Evolutionary conservation across 2,888 invertebrate genomes (phyloP).

Genomic region (Arge pagana): DNA sequence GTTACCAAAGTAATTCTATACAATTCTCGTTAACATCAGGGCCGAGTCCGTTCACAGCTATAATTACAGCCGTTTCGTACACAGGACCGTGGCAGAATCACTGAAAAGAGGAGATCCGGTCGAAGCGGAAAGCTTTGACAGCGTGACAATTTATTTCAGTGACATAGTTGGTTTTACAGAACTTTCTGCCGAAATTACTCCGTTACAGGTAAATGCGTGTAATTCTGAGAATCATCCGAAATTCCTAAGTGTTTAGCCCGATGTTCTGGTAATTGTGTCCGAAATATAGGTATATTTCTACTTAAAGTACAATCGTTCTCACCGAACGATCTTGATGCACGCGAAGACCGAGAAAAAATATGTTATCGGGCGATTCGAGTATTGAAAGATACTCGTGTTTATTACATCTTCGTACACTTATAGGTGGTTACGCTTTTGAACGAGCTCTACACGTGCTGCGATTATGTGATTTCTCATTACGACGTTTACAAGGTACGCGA

Average conservation of each 20-base stretch:
- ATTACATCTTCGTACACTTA: slow-evolving; percentile 7
- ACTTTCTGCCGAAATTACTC: slow-evolving; percentile 77
- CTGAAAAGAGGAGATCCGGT: slow-evolving; percentile 78
- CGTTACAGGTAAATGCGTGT: slow-evolving; percentile 65
- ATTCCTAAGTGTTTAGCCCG: too few species aligned
- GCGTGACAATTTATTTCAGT: slow-evolving; percentile 83
- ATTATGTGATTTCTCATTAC: slow-evolving; percentile 84
- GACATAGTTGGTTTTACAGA: slow-evolving; percentile 85
- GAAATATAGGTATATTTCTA: too few species aligned
- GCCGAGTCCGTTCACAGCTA: too few species aligned
- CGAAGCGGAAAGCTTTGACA: slow-evolving; percentile 80
- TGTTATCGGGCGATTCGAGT: too few species aligned
- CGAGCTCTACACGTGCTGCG: slow-evolving; percentile 86
- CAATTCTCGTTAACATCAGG: not conserved
- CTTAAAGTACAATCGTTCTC: too few species aligned
- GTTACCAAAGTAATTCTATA: slow-evolving; percentile 73
- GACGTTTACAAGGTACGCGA: slow-evolving; percentile 79
- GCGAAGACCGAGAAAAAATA: too few species aligned
- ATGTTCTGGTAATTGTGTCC: too few species aligned
- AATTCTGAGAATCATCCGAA: not conserved
- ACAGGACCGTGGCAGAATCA: slow-evolving; percentile 79
- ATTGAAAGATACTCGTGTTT: too few species aligned
- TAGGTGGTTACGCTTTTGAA: slow-evolving; percentile 87
- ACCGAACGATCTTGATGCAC: too few species aligned
- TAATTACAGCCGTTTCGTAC: too few species aligned